Evolutionary conservation across 2,113 vertebrate species (phyloP), one percentile per base, ranked within the genome.

Genomic region (Plotosus lineatus): DNA sequence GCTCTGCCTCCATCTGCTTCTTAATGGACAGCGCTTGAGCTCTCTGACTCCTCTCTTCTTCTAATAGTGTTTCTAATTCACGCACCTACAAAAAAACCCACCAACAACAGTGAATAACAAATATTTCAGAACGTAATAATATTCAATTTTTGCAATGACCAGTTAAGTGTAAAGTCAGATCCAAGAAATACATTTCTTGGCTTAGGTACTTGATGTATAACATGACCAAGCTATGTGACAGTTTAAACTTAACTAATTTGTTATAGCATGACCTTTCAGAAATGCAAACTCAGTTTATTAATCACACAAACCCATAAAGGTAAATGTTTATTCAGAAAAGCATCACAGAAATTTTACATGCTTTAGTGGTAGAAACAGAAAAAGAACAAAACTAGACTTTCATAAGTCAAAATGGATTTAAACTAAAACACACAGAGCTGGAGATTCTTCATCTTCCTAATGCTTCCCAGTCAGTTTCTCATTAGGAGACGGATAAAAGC

Each of bases 31-130:
- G 56, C 0, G 94, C 91, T 89, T 95, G 91, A 31, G 94, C 91
- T 3, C 95, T 90, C 88, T 97, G 96, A 82, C 92, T 96, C 73
- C 93, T 91, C 82, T 97, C 96, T 72, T 95, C 95, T 23, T 97
- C 95, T 75, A 96, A 83, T 80, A 96, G 94, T 42, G 93, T 86
- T 88, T 96, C 96, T 21, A 96, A 86, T 50, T 96, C 95, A 72
- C 92, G 89, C 48, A 95, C 93, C 95, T 96, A 85, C 5, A 77
- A 1, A 75, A 11, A 28, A 23, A 33, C 21, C n/a, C n/a, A n/a
- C n/a, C n/a, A n/a, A n/a, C n/a, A n/a, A 42, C n/a, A 14, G 7
- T 2, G 6, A 61, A 7, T 72, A 38, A 69, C 7, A 58, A 14
- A 33, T 17, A 6, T 33, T 9, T 31, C 3, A 38, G 17, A 26